Conservation (phyloP, 2,113 vertebrate genomes). For the Tinamus guttatus region DNA sequence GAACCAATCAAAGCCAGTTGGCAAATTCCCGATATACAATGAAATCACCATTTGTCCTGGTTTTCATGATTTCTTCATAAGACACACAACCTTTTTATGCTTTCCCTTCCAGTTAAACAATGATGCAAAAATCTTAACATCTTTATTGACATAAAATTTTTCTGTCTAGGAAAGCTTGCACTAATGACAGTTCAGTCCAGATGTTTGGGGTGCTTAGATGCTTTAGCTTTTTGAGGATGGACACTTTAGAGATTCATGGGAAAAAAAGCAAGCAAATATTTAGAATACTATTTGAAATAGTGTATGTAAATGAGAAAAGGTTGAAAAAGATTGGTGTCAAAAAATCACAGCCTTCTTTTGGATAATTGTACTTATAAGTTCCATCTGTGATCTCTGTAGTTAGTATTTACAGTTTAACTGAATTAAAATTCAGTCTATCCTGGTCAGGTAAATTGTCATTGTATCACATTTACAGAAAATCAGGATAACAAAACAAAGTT, state of each 20-base stretch:
- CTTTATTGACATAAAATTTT: not conserved
- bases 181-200: not conserved
- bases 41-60: not conserved
- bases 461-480: not conserved
- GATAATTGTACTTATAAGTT: not conserved
- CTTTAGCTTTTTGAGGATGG: not conserved
- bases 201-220: not conserved
- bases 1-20: not conserved
- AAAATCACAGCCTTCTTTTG: not conserved
- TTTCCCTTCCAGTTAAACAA: not conserved
- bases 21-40: not conserved
- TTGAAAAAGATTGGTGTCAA: not conserved
- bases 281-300: not conserved
- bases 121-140: not conserved
- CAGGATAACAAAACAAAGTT: not conserved
- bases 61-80: conserved; percentile 32
- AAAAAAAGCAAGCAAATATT: not conserved
- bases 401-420: not conserved
- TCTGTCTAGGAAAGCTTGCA: not conserved
- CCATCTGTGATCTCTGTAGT: not conserved
- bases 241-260: not conserved
- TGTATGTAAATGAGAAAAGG: not conserved
- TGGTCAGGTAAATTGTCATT: not conserved
- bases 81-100: not conserved
- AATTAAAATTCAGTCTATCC: not conserved